Evolutionary conservation across 2,888 invertebrate species (phyloP), one percentile per base, ranked within the genome.

Genomic region (Nematopogon swammerdamellus): DNA sequence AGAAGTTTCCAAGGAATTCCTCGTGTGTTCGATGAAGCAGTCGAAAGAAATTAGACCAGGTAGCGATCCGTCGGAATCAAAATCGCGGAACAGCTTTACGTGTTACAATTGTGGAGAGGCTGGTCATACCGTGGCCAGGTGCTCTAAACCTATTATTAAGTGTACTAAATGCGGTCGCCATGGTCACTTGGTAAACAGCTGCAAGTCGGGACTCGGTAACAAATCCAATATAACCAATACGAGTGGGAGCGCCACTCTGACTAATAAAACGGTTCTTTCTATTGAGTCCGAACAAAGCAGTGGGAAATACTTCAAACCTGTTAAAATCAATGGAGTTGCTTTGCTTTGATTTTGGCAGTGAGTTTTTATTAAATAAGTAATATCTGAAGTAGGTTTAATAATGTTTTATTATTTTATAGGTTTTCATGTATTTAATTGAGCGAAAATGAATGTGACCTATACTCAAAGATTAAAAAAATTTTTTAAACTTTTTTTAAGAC

Each of bases 91-190:
- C n/a, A n/a, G n/a, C 8, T 25, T 25, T 10, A 44, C 5, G 14
- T 50, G 50, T 42, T 50, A 45, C 1, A 53, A 53, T 43, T 50
- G 47, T 30, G 45, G 45, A 1, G 47, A 47, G 30, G n/a, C 3
- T 4, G 45, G 45, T 16, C 48, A 50, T 19, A 10, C n/a, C 18
- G 30, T 14, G 6, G 19, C 19, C 4, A 16, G 16, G 1, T 50
- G 50, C 6, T 18, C 29, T 18, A 47, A 50, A 19, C 46, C 36
- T 29, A 6, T 47, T 10, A 17, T 47, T 20, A 47, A 19, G 19
- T 50, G 47, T 10, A 20, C 18, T 11, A 43, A 44, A 18, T 50
- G 50, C 16, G 20, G 43, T n/a, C 46, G 47, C 10, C 16, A 44
- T 14, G 50, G 50, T 20, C 50, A 50, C 25, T n/a, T 19, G n/a